These are phyloP conservation scores for Taenaris catops DNA, from an alignment of 2,888 invertebrate genomes.

Conservation along the genomic window DNA sequence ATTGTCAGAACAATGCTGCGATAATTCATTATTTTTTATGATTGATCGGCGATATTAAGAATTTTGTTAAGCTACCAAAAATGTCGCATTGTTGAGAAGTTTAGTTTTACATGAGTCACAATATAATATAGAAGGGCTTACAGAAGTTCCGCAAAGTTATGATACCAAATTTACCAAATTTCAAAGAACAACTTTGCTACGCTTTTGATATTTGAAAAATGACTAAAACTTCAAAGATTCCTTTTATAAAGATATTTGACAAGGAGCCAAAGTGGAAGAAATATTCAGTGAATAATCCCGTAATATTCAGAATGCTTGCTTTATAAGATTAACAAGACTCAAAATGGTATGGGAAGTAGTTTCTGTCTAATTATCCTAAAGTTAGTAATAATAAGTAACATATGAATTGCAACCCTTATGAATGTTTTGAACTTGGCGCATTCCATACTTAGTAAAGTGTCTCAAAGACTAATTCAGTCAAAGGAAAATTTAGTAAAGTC, in stretches of 20 bases:
- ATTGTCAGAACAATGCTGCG: not conserved
- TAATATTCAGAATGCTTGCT: too few species aligned
- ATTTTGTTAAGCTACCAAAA: slow-evolving; percentile 25
- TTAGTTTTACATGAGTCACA: slow-evolving; percentile 1
- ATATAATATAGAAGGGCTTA: slow-evolving; percentile 13
- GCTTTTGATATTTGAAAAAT: slow-evolving; percentile 31
- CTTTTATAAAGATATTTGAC: slow-evolving; percentile 2
- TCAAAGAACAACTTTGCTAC: slow-evolving; percentile 11
- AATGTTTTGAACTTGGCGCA: too few species aligned
- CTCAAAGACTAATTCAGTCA: too few species aligned
- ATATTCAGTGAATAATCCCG: not conserved
- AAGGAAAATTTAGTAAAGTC: too few species aligned
- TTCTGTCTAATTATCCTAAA: too few species aligned
- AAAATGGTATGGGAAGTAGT: too few species aligned
- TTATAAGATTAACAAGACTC: too few species aligned
- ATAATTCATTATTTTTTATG: slow-evolving; percentile 15
- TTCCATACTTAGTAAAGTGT: too few species aligned
- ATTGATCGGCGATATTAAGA: slow-evolving; percentile 21
- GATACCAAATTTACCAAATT: slow-evolving; percentile 14
- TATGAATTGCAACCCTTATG: too few species aligned
- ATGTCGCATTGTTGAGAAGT: slow-evolving; percentile 3
- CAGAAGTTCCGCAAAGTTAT: slow-evolving; percentile 12
- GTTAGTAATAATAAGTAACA: too few species aligned
- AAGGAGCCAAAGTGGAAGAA: not conserved
- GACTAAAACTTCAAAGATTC: slow-evolving; percentile 21